Evolutionary conservation across 53 echinoderm and acorn worm genomes (phyloP).

Genomic region (Astropecten irregularis): DNA sequence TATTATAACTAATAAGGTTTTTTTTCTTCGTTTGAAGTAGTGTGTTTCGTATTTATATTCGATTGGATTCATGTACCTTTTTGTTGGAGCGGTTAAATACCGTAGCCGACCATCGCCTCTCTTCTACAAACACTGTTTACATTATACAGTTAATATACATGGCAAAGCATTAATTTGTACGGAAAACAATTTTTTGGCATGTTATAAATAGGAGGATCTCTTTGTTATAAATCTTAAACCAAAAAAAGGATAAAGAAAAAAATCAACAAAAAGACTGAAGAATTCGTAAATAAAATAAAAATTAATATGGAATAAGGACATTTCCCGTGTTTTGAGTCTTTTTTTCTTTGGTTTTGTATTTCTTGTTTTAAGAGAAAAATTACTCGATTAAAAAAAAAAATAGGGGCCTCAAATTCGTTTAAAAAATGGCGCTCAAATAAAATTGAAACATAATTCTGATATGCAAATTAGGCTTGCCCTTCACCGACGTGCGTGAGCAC

Average conservation of each 20-base stretch:
- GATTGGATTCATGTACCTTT: slow-evolving; percentile 18
- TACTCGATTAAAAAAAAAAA: too few relatives aligned
- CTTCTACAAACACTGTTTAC: slow-evolving; percentile 6
- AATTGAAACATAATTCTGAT: too few relatives aligned
- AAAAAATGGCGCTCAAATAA: too few relatives aligned
- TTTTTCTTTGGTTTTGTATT: too few relatives aligned
- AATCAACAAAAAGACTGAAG: too few relatives aligned
- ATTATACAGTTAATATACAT: neutral
- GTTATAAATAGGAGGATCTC: neutral
- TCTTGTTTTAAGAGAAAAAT: too few relatives aligned
- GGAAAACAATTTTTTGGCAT: neutral
- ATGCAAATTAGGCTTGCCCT: too few relatives aligned
- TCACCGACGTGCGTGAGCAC: too few relatives aligned
- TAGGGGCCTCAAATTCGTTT: too few relatives aligned
- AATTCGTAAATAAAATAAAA: slow-evolving; percentile 36
- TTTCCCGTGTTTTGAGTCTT: too few relatives aligned
- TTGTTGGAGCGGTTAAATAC: neutral
- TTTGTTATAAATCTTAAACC: neutral
- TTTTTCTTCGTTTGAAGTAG: neutral
- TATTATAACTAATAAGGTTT: too few relatives aligned
- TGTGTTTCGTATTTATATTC: slow-evolving; percentile 29
- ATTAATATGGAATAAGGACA: neutral
- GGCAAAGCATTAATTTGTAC: slow-evolving; percentile 3
- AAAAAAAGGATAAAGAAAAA: too few relatives aligned
- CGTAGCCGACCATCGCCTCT: neutral